These are phyloP conservation scores for Diachasma alloeum DNA, from an alignment of 1,140 invertebrate genomes.

Conservation along the genomic window DNA sequence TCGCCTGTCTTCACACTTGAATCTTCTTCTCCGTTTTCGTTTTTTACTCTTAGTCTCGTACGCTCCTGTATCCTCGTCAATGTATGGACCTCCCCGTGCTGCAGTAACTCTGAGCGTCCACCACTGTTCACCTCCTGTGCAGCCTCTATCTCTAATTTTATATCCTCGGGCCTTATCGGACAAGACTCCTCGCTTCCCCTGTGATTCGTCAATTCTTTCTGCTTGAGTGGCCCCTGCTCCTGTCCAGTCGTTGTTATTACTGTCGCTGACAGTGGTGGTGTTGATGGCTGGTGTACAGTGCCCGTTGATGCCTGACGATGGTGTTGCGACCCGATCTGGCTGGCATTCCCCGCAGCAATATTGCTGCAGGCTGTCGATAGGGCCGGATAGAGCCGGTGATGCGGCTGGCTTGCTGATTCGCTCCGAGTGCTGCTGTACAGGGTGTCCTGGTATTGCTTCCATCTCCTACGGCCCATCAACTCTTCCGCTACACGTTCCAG, in stretches of 20 bases:
- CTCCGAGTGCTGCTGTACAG: conserved; percentile 72
- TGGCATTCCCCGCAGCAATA: conserved; percentile 21
- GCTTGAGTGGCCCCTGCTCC: background rate
- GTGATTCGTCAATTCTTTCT: conserved; percentile 37
- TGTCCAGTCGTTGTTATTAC: conserved; percentile 41
- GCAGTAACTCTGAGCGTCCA: conserved; percentile 16
- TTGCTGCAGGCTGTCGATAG: conserved; percentile 43
- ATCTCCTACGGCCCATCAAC: conserved; percentile 93
- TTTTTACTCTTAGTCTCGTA: background rate
- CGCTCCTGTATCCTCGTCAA: conserved; percentile 13
- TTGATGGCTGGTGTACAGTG: conserved; percentile 41
- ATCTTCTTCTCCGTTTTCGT: conserved; percentile 1
- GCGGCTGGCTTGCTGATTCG: conserved; percentile 79
- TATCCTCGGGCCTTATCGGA: conserved; percentile 11
- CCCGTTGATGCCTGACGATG: conserved; percentile 38
- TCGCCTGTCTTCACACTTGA: background rate
- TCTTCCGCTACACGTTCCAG: conserved; percentile 95
- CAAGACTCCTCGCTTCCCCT: conserved; percentile 28
- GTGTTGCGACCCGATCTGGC: conserved; percentile 16
- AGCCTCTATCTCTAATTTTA: conserved; percentile 34
- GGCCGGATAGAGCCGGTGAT: conserved; percentile 62
- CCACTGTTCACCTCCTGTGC: conserved; percentile 22
- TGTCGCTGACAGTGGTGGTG: conserved; percentile 40
- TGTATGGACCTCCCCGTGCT: conserved; percentile 17
- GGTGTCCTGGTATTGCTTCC: conserved; percentile 88